phyloP scores from a whole-genome alignment of 2,113 vertebrate genomes.

The Microcebus jonahi region DNA sequence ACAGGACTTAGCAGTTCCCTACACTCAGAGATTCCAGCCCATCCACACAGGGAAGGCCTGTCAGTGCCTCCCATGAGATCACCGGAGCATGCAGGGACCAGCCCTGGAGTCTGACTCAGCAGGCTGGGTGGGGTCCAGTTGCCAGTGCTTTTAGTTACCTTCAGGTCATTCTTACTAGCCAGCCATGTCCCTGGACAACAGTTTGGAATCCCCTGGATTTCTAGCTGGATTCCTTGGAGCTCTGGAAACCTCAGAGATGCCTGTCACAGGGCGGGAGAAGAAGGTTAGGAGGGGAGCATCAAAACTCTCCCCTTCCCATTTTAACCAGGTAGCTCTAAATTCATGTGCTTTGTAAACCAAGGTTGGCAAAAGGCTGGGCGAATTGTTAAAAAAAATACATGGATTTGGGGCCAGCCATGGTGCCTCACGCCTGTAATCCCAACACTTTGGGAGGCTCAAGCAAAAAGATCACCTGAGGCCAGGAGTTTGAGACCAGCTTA shows the following conservation, averaged over 20 bases:
- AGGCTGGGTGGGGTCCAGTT: background rate
- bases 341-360: background rate
- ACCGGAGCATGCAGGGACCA: background rate
- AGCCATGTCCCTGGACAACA: background rate
- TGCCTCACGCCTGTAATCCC: no score
- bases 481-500: no score
- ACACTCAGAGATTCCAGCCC: background rate
- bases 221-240: background rate
- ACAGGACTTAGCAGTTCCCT: background rate
- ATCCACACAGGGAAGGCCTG: background rate
- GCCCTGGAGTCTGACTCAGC: background rate
- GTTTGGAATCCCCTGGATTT: background rate
- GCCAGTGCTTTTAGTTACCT: background rate
- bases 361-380: background rate
- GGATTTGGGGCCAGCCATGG: no score
- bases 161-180: background rate
- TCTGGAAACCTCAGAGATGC: background rate
- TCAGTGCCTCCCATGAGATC: background rate
- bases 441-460: no score
- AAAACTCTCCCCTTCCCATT: background rate
- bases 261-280: background rate
- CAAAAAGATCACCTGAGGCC: no score
- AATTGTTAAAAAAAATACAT: no score
- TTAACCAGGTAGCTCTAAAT: background rate
- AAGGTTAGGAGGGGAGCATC: background rate